Percentiles rank a stretch among this genome's conserved stretches.
These are phyloP conservation scores for Danaus plexippus DNA, from an alignment of 1,140 invertebrate genomes.

Conservation along the genomic window DNA sequence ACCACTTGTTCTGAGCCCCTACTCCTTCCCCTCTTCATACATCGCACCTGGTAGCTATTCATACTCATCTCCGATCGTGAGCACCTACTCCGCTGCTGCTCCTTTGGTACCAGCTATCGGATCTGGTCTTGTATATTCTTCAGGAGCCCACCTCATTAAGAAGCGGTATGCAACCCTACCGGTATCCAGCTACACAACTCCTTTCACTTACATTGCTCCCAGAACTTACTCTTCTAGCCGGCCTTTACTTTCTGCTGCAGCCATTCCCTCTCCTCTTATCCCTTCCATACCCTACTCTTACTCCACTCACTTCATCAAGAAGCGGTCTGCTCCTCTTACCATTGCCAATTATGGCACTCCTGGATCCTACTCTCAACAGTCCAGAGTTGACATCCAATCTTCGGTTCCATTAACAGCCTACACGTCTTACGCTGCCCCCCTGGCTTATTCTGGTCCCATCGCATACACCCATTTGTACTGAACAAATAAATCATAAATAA, in stretches of 20 bases:
- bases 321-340: slow-evolving; percentile 35
- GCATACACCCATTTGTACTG: too few relatives aligned
- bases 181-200: neutral
- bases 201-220: slow-evolving; percentile 6
- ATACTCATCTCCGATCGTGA: slow-evolving; percentile 29
- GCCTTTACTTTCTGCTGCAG: too few relatives aligned
- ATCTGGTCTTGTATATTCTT: slow-evolving; percentile 16
- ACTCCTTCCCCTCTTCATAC: slow-evolving; percentile 25
- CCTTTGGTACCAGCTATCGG: slow-evolving; percentile 5
- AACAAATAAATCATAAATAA: too few relatives aligned
- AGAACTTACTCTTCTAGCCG: slow-evolving; percentile 1
- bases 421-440: slow-evolving; percentile 37
- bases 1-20: slow-evolving; percentile 16
- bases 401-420: slow-evolving; percentile 29
- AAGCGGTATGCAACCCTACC: slow-evolving; percentile 6
- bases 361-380: slow-evolving; percentile 36
- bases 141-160: slow-evolving; percentile 40
- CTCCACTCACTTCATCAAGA: too few relatives aligned
- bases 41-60: slow-evolving; percentile 14
- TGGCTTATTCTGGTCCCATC: slow-evolving; percentile 23
- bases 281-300: too few relatives aligned
- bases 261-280: too few relatives aligned
- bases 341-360: slow-evolving; percentile 26
- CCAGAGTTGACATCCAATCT: slow-evolving; percentile 36
- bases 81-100: too few relatives aligned